Base-by-base conservation (phyloP, 2,888 invertebrate genomes). In the Cheilosia scutellata region DNA sequence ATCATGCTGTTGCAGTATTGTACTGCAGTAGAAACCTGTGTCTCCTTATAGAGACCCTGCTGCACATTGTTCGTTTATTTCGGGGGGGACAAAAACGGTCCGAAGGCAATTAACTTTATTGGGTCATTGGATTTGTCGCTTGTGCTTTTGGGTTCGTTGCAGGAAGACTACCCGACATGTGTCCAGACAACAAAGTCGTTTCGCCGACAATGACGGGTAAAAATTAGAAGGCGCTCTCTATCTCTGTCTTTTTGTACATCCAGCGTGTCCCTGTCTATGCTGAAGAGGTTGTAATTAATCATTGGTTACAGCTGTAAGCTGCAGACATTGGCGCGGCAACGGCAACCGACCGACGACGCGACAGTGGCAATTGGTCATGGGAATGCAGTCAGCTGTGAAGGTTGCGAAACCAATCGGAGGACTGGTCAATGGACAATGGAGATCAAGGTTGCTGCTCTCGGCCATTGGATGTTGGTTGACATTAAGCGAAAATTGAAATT, bases 331-430 rank as follows among this genome's bases (percentile, higher is more conserved):
- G 42, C 6, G 11, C 63, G 27, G 51, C 27, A 27, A 1, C 20
- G 40, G 20, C n/a, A 27, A 11, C 70, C 70, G 47, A 11, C 70
- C 70, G 47, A 25, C 53, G 29, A 76, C 76, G 40, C 55, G 31
- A 71, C 77, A 60, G 78, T 78, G 82, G 82, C 78, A 55, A 68
- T 66, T 78, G 66, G 66, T 78, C 71, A 78, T 78, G 82, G 58
- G 40, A 71, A 71, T 82, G 60, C 82, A 66, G 31, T 72, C 77
- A 72, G 55, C 68, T 83, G 60, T 63, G 57, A 78, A 78, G 75
- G 82, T 60, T 72, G 60, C 37, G 58, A 74, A 58, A 68, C 49
- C 47, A 60, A 66, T 62, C 60, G 49, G 11, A 33, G 62, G 20
- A 29, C 42, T 37, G 71, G 53, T 60, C 57, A 70, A 49, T 65